Base-by-base conservation (phyloP, 37 sponge, comb jelly and placozoan genomes). In the Dysidea cf. avara region DNA sequence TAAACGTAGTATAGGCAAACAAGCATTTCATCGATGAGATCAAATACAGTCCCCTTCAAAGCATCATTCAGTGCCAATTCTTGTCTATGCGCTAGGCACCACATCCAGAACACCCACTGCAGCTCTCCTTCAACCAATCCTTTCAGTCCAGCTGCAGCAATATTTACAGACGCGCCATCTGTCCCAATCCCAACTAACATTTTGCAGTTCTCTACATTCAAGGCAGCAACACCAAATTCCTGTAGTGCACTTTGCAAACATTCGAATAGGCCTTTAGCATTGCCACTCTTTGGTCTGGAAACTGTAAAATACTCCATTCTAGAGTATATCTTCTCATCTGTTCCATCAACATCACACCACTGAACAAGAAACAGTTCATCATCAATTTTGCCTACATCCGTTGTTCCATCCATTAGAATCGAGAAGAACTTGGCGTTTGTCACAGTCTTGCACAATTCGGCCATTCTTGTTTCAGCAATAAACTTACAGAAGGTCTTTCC, bases 21-120 rank as follows among this genome's bases (percentile, higher is more conserved):
- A 16, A 84, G 84, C 84, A 84, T 77, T 20, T 78, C 86, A 78
- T 85, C 86, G 58, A 85, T 50, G 21, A 47, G 25, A 87, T 68
- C 82, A 77, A 87, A 81, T 7, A 73, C 66, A 58, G 88, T 72
- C 14, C 69, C 69, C 61, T 81, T 81, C 37, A 87, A 18, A 31
- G 78, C 78, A 81, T 87, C 82, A 6, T 77, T 81, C 21, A 86
- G 40, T 51, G 87, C 70, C 16, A 81, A 58, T 58, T 87, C 88
- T 12, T 81, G 24, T n/a, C 72, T 31, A 64, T 87, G 78, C 22
- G 87, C 90, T 29, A 90, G 31, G 68, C 86, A 90, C 86, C 82
- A 90, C 87, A 69, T 85, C 86, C 86, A 90, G 56, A 85, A 90
- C 9, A 90, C 50, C 86, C 90, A 90, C 7, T 14, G 53, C 67